These are phyloP conservation scores for Suillia variegata DNA, from an alignment of 2,888 invertebrate genomes.

Conservation along the genomic window DNA sequence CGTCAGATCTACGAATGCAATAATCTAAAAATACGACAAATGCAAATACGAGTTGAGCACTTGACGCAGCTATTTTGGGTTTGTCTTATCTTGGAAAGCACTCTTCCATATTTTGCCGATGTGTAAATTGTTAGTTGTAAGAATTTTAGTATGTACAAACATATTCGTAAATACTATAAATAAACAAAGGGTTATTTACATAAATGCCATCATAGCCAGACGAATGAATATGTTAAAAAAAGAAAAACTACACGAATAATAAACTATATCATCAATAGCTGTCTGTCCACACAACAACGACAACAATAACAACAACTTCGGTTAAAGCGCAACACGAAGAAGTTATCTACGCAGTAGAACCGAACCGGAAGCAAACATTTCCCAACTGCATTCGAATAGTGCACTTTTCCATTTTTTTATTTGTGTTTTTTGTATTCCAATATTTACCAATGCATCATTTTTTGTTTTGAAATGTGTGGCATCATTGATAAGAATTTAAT, in stretches of 20 bases:
- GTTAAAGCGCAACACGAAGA: background rate
- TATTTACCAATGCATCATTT: too few species aligned
- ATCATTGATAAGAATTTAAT: too few species aligned
- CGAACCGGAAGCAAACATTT: background rate
- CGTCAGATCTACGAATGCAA: too few species aligned
- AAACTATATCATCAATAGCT: background rate
- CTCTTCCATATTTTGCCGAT: background rate
- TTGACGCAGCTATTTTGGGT: background rate
- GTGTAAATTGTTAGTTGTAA: too few species aligned
- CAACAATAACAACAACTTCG: background rate
- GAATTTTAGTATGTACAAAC: background rate
- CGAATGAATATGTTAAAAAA: background rate
- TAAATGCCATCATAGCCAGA: background rate
- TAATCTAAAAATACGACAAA: too few species aligned
- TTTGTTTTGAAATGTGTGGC: too few species aligned
- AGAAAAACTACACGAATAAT: too few species aligned
- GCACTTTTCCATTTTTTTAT: too few species aligned
- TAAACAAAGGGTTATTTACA: background rate
- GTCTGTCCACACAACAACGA: background rate
- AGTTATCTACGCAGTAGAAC: background rate
- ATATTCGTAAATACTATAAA: background rate
- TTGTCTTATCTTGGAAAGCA: background rate
- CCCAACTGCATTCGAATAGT: too few species aligned
- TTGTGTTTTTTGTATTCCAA: too few species aligned
- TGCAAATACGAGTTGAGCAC: too few species aligned